These are phyloP conservation scores for Stegophylla sp. DNA, from an alignment of 2,888 invertebrate species.

Conservation along the genomic window DNA sequence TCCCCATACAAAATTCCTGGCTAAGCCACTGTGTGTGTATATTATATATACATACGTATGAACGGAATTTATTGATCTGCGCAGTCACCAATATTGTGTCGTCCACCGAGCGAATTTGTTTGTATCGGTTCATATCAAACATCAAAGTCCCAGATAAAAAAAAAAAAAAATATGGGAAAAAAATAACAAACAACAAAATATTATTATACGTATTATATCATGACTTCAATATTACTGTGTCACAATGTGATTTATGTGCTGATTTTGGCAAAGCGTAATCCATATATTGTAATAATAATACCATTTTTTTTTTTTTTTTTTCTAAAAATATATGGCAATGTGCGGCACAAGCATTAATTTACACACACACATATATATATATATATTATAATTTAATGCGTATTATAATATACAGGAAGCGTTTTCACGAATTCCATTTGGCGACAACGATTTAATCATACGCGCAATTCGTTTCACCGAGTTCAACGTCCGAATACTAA, in stretches of 20 bases:
- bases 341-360: neutral
- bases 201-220: neutral
- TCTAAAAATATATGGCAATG: neutral
- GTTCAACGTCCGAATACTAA: conserved; percentile 51
- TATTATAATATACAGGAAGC: conserved; percentile 1
- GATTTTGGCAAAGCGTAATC: neutral
- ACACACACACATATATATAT: too few relatives aligned
- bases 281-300: neutral
- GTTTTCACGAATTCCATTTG: conserved; percentile 13
- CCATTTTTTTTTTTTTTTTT: too few relatives aligned
- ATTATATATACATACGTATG: too few relatives aligned
- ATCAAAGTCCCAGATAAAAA: neutral
- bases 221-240: neutral
- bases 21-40: too few relatives aligned
- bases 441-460: conserved; percentile 6
- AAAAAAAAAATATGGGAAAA: neutral
- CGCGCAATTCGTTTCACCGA: conserved; percentile 28
- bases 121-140: neutral
- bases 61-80: neutral
- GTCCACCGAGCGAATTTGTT: neutral
- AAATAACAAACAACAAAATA: neutral
- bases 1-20: too few relatives aligned
- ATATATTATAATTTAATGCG: too few relatives aligned
- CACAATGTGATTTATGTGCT: neutral
- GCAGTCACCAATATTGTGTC: too few relatives aligned